Base-by-base conservation (phyloP, 2,888 invertebrate genomes). In the Pollenia angustigena region DNA sequence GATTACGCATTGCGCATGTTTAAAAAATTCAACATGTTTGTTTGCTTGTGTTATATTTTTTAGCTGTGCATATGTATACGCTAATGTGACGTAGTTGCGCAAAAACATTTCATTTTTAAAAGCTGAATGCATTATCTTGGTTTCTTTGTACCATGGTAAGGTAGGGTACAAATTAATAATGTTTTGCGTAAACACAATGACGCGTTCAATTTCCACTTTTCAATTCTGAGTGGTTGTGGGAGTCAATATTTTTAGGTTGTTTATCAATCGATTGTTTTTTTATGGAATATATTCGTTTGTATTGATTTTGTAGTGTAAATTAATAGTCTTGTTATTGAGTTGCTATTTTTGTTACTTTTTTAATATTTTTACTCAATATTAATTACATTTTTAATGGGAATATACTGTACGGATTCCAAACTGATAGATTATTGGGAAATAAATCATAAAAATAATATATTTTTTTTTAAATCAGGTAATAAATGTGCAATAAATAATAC, bases 161-260 rank as follows among this genome's bases (percentile, higher is more conserved):
- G 48, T 14, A 32, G 50, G 42, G 66, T 42, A 50, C n/a, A 74
- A 42, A 3, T 48, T 46, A 46, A 0, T 14, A 18, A 12, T 23
- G 10, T 50, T 11, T 56, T 32, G 42, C 62, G 52, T 23, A 42
- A 75, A 74, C 48, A 56, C 14, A 74, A 72, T 58, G 74, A 74
- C 68, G 68, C 32, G 9, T 69, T 60, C 6, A 50, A 60, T 54
- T 68, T 60, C 23, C 32, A 81, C 9, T 64, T 76, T 76, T 76
- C 44, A 52, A 16, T n/a, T 54, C 16, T 42, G 42, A 64, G n/a
- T 18, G n/a, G 18, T 52, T 54, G 52, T 54, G 64, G 76, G 44
- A 64, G 64, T 76, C 50, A 76, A 66, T 44, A 74, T 52, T 42
- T 76, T 64, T 46, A 7, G 44, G 9, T 14, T 50, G 48, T 74